These are phyloP conservation scores for Orchesella cincta DNA, from an alignment of 1,140 invertebrate species.

Conservation along the genomic window DNA sequence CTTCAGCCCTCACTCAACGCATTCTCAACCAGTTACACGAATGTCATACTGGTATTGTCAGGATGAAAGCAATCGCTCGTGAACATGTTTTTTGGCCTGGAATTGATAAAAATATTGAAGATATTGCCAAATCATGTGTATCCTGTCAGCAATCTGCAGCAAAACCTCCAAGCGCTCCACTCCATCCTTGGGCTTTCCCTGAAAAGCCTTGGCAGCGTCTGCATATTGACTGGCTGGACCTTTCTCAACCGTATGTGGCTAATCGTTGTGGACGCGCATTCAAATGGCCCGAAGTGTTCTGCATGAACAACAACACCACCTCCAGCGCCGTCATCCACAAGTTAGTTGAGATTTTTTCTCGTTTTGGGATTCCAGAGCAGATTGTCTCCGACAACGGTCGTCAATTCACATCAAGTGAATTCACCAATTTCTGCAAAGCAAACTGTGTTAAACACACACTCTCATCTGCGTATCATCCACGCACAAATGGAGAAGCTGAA, in stretches of 20 bases:
- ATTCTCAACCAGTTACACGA: conserved; percentile 55
- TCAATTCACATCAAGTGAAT: conserved; percentile 55
- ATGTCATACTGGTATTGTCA: conserved; percentile 56
- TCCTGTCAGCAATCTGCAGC: conserved; percentile 38
- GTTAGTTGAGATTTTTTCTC: conserved; percentile 53
- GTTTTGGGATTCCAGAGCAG: conserved; percentile 53
- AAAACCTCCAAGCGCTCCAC: conserved; percentile 50
- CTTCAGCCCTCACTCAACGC: conserved; percentile 48
- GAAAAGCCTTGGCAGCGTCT: conserved; percentile 57
- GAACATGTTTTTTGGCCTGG: conserved; percentile 50
- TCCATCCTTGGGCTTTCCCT: conserved; percentile 54
- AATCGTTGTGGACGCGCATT: conserved; percentile 57
- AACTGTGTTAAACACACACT: conserved; percentile 55
- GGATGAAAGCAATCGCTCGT: conserved; percentile 58
- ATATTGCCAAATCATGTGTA: conserved; percentile 48
- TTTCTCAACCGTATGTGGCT: conserved; percentile 55
- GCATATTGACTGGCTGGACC: conserved; percentile 58
- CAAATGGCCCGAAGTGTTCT: conserved; percentile 58
- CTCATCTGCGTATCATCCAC: conserved; percentile 41
- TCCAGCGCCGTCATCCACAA: conserved; percentile 36
- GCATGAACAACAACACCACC: conserved; percentile 31
- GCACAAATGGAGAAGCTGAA: conserved; percentile 45
- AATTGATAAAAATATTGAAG: conserved; percentile 53
- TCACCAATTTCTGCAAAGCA: conserved; percentile 54
- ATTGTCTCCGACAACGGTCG: conserved; percentile 55